Conservation (phyloP, 2,797 vertebrate species). For the Chanos chanos region DNA sequence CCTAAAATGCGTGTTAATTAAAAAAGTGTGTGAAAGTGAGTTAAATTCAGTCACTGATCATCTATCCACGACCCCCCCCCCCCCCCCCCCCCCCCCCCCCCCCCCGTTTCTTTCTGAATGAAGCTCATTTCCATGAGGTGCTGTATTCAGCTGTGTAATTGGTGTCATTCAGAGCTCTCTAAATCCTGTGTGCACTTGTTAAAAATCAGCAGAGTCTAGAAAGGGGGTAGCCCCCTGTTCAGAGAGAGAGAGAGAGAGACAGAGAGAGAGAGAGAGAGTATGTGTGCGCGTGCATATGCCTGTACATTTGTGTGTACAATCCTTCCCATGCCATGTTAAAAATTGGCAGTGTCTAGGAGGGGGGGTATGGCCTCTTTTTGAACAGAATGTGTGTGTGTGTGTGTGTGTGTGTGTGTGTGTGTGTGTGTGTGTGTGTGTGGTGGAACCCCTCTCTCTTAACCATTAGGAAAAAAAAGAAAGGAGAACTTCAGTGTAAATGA, state of each 20-base stretch:
- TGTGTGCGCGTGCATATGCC: background rate
- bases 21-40: constrained; percentile 23
- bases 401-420: background rate
- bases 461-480: too few species aligned
- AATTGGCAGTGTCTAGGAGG: background rate
- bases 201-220: constrained; percentile 10
- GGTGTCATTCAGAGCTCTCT: constrained; percentile 44
- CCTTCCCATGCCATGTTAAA: too few species aligned
- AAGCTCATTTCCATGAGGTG: constrained; percentile 49
- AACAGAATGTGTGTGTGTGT: background rate
- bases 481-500: too few species aligned
- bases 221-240: background rate
- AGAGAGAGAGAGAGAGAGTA: constrained; percentile 13
- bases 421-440: constrained; percentile 12
- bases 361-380: background rate
- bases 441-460: too few species aligned
- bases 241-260: constrained; percentile 10
- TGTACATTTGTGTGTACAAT: background rate
- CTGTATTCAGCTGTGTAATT: constrained; percentile 51
- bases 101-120: constrained; percentile 27
- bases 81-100: background rate
- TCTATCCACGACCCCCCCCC: background rate
- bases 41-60: constrained; percentile 23
- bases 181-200: constrained; percentile 48
- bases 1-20: constrained; percentile 26